Evolutionary conservation across 1,140 invertebrate genomes (phyloP).

Genomic region (Himalopsyche phryganea): DNA sequence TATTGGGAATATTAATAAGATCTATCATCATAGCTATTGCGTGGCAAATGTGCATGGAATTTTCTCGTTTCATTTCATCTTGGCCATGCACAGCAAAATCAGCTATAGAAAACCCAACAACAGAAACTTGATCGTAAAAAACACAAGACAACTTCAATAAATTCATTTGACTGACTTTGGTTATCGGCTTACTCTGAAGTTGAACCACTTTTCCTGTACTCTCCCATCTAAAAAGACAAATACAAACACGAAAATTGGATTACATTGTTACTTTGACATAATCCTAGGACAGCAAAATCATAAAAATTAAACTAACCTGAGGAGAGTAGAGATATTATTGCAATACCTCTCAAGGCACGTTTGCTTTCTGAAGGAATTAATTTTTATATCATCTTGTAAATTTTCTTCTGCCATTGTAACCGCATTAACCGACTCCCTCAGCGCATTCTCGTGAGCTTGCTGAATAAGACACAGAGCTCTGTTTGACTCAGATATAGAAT

Average conservation of each 20-base stretch:
- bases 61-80: slow-evolving; percentile 6
- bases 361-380: slow-evolving; percentile 27
- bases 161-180: slow-evolving; percentile 42
- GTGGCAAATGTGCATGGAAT: slow-evolving; percentile 44
- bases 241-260: neutral
- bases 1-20: slow-evolving; percentile 32
- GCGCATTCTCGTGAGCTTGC: slow-evolving; percentile 44
- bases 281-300: neutral
- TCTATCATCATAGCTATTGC: slow-evolving; percentile 38
- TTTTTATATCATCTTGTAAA: slow-evolving; percentile 37
- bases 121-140: slow-evolving; percentile 38
- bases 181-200: slow-evolving; percentile 39
- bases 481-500: slow-evolving; percentile 41
- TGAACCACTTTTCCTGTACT: slow-evolving; percentile 39
- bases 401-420: slow-evolving; percentile 43
- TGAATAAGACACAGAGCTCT: slow-evolving; percentile 43
- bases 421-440: slow-evolving; percentile 43
- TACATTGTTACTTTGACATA: neutral
- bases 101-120: slow-evolving; percentile 9
- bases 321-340: slow-evolving; percentile 45
- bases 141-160: slow-evolving; percentile 40
- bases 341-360: slow-evolving; percentile 48
- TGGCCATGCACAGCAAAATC: neutral
- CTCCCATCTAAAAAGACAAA: slow-evolving; percentile 42
- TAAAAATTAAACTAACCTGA: slow-evolving; percentile 39